Conservation (phyloP, 1,140 invertebrate species). For the Globodera ellingtonae region DNA sequence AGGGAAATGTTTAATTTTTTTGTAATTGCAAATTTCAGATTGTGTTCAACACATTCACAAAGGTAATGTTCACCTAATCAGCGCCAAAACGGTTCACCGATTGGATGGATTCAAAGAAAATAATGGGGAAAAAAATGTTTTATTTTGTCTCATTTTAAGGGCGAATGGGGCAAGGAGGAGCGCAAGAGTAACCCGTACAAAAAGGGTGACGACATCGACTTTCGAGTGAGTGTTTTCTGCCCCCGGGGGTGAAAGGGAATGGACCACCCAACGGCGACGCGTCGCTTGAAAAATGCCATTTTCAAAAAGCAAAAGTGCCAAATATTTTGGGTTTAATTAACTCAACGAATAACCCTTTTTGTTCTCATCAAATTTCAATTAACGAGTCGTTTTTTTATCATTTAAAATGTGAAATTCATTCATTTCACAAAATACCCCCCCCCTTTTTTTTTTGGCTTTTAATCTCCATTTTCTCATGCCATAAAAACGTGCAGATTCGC, state of each 20-base stretch:
- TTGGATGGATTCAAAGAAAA: too few species aligned
- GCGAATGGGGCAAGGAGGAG: constrained; percentile 64
- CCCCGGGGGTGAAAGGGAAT: too few species aligned
- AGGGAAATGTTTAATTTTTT: not conserved
- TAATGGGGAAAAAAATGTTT: too few species aligned
- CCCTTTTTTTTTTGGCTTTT: not conserved
- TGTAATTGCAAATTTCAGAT: constrained; percentile 40
- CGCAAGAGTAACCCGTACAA: constrained; percentile 63
- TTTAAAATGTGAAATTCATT: too few species aligned
- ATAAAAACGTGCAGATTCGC: constrained; percentile 37
- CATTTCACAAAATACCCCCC: not conserved
- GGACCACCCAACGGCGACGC: too few species aligned
- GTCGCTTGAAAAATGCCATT: too few species aligned
- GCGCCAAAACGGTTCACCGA: too few species aligned
- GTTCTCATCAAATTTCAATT: too few species aligned
- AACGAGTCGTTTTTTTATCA: too few species aligned
- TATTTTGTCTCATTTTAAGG: constrained; percentile 34
- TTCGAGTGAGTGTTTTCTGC: constrained; percentile 32
- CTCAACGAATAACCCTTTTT: not conserved
- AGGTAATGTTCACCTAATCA: not conserved
- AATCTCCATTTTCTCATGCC: not conserved
- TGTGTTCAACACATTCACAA: constrained; percentile 59
- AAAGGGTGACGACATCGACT: constrained; percentile 61
- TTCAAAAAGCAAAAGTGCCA: too few species aligned
- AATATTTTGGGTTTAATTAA: too few species aligned